These are phyloP conservation scores for Gallinago paraguaiae DNA, from an alignment of 2,113 vertebrate genomes.

Conservation along the genomic window DNA sequence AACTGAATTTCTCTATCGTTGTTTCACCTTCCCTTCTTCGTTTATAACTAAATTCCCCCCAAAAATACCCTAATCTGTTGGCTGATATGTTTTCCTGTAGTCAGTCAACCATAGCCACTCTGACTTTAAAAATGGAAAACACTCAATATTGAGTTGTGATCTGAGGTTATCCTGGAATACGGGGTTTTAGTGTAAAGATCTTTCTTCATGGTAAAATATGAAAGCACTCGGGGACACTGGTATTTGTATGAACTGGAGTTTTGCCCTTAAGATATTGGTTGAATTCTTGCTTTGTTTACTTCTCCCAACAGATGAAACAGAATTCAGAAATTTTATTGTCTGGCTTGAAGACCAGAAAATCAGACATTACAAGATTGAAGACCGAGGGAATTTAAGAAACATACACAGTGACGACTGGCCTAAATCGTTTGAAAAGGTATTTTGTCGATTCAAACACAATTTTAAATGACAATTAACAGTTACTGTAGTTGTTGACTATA, in stretches of 20 bases:
- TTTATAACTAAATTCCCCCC: accelerated
- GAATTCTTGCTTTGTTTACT: background rate
- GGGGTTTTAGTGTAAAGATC: background rate
- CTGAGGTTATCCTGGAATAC: background rate
- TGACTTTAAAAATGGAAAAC: background rate
- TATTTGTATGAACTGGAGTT: accelerated
- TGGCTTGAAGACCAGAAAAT: constrained; percentile 99
- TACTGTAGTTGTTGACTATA: background rate
- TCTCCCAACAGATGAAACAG: constrained; percentile 87
- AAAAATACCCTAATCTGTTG: background rate
- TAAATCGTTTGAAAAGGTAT: constrained; percentile 89
- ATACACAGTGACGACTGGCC: constrained; percentile 94
- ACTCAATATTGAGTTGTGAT: background rate
- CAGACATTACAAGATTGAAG: constrained; percentile 97
- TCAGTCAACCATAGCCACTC: background rate
- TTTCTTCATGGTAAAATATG: background rate
- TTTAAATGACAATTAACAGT: background rate
- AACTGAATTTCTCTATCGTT: accelerated
- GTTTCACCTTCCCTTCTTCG: background rate
- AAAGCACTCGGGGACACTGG: accelerated
- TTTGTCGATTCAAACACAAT: background rate
- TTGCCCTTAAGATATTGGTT: background rate
- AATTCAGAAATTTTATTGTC: constrained; percentile 96
- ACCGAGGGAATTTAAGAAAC: constrained; percentile 92
- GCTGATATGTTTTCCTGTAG: background rate